Evolutionary conservation across 1,140 invertebrate species (phyloP).

Genomic region (Aphaenogaster floridana): DNA sequence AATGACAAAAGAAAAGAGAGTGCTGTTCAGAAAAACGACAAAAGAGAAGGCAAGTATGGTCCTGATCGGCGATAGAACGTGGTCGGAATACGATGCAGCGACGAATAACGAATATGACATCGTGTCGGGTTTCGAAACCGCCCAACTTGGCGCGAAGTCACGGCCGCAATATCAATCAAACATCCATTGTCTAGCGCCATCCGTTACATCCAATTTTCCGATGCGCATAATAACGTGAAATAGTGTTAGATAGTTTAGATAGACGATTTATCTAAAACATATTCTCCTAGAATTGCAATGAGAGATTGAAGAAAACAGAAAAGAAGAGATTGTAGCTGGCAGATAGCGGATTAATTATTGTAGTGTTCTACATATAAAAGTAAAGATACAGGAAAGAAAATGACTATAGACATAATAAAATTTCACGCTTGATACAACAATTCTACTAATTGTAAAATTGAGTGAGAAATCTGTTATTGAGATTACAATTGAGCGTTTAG

Average conservation of each 20-base stretch:
- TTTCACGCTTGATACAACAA: background rate
- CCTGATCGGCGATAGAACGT: constrained; percentile 33
- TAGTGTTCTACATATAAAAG: background rate
- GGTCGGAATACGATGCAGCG: constrained; percentile 54
- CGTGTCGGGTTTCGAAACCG: constrained; percentile 26
- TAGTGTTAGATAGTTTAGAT: background rate
- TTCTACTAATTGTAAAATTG: constrained; percentile 1
- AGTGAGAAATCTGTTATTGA: constrained; percentile 1
- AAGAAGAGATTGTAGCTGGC: background rate
- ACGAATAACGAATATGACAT: constrained; percentile 45
- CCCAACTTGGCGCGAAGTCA: constrained; percentile 56
- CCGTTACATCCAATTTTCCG: constrained; percentile 29
- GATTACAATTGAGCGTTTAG: background rate
- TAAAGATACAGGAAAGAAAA: background rate
- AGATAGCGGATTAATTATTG: background rate
- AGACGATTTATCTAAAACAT: background rate
- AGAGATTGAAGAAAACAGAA: background rate
- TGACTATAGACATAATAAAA: background rate
- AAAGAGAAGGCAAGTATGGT: background rate
- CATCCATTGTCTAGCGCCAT: constrained; percentile 31
- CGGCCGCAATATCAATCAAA: constrained; percentile 71
- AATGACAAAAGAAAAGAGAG: background rate
- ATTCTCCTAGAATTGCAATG: background rate
- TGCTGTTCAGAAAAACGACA: background rate
- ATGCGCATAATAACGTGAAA: constrained; percentile 29